phyloP scores from a whole-genome alignment of 2,888 invertebrate species.

The Callosobruchus maculatus region DNA sequence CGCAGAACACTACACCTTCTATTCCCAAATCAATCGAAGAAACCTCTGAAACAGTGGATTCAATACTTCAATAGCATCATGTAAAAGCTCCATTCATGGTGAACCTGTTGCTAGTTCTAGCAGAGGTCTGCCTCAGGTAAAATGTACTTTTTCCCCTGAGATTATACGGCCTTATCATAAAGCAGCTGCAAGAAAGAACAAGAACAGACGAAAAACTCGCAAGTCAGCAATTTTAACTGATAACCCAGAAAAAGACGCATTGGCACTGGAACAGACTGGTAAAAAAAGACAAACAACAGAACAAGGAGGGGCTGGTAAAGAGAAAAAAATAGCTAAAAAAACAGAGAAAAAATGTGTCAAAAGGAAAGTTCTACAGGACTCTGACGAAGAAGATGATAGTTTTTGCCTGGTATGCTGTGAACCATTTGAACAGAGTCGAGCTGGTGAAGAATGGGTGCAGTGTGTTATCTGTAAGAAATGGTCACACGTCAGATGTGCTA shows the following conservation, averaged over 20 bases:
- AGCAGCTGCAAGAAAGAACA: neutral
- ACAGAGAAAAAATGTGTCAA: neutral
- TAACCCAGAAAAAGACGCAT: neutral
- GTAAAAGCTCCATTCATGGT: neutral
- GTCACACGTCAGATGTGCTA: neutral
- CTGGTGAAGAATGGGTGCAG: neutral
- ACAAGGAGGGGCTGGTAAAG: neutral
- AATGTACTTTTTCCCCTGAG: neutral
- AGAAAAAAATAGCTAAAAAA: neutral
- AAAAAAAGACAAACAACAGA: neutral
- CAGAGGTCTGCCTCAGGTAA: neutral
- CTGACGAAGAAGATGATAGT: neutral
- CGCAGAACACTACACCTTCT: neutral
- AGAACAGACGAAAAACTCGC: neutral
- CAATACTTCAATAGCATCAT: neutral
- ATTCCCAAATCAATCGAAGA: neutral
- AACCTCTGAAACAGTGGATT: neutral
- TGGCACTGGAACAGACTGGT: neutral
- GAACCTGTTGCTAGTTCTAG: neutral
- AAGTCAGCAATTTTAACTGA: neutral
- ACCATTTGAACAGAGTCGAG: neutral
- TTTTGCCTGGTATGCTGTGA: constrained; percentile 1
- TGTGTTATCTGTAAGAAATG: neutral
- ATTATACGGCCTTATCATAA: neutral
- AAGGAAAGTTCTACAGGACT: neutral